These are phyloP conservation scores for Ornithorhynchus anatinus DNA, from an alignment of 2,113 vertebrate species.

Conservation along the genomic window DNA sequence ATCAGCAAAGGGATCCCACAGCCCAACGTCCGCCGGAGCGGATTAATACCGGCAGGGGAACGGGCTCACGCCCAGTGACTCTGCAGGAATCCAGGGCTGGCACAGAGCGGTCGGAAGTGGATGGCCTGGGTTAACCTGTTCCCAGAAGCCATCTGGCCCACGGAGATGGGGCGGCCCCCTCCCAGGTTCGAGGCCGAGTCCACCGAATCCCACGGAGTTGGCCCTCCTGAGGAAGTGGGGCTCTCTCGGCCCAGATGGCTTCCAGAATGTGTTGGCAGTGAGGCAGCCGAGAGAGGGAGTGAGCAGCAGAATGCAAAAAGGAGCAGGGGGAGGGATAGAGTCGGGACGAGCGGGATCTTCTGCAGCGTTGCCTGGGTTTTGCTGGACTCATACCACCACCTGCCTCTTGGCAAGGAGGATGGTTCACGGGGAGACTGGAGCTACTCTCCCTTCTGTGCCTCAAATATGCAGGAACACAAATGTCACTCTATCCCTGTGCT, in stretches of 20 bases:
- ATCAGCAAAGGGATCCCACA: neutral
- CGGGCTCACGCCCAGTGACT: neutral
- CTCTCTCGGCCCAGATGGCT: neutral
- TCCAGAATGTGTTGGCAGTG: neutral
- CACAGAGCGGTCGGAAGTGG: neutral
- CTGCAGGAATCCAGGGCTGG: neutral
- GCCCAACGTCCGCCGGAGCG: neutral
- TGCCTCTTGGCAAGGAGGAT: neutral
- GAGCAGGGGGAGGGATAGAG: neutral
- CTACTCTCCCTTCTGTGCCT: neutral
- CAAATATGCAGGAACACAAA: neutral
- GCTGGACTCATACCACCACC: neutral
- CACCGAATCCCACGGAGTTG: neutral
- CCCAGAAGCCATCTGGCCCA: neutral
- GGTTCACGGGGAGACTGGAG: neutral
- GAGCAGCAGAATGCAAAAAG: neutral
- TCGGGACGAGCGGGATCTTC: too few species aligned
- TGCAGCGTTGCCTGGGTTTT: neutral
- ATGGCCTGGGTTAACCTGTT: neutral
- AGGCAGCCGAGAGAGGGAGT: neutral
- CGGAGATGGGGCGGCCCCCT: neutral
- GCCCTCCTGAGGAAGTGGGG: neutral
- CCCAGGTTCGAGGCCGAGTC: neutral
- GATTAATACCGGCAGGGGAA: neutral
- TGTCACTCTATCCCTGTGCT: neutral